Base-by-base conservation (phyloP, 2,888 invertebrate genomes). In the Conus canariensis region DNA sequence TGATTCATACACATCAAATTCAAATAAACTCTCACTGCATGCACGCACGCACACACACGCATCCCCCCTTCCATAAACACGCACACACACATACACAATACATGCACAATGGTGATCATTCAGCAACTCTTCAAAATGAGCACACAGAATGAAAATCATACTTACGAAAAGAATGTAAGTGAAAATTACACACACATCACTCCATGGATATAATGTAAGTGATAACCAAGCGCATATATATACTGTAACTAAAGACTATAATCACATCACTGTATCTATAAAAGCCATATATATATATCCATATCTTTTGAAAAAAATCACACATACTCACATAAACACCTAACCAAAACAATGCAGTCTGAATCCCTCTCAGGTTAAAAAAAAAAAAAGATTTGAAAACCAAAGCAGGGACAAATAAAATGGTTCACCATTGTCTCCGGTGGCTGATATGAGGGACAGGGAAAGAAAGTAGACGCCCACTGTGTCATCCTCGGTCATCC, bases 401-500 rank as follows among this genome's bases (percentile, higher is more conserved):
- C 19, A 56, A 85, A 85, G 77, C n/a, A 64, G n/a, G 58, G 16
- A 82, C 19, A 82, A 7, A 22, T 30, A 30, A 90, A 89, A 70
- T 56, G 85, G 60, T 91, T 94, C 94, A 95, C 95, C 95, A 90
- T 93, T 89, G 82, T 95, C 95, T 90, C 95, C 96, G 8, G 94
- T 93, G 25, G 95, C 94, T 56, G 95, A 95, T 67, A 95, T 94
- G 87, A 93, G 90, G 30, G 95, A 94, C 85, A 95, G 92, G n/a
- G 94, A 93, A 70, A 96, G 87, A 94, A 92, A 93, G 85, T 91
- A 86, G 12, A 96, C 95, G 88, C 95, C 95, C 85, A 96, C 93
- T 30, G 93, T 92, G 92, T 96, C 96, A 92, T 96, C 95, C 74
- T 95, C 94, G 14, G 94, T 95, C 88, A 96, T 90, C 86, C 96